These are phyloP conservation scores for Pandemis heparana DNA, from an alignment of 2,888 invertebrate species.

Conservation along the genomic window DNA sequence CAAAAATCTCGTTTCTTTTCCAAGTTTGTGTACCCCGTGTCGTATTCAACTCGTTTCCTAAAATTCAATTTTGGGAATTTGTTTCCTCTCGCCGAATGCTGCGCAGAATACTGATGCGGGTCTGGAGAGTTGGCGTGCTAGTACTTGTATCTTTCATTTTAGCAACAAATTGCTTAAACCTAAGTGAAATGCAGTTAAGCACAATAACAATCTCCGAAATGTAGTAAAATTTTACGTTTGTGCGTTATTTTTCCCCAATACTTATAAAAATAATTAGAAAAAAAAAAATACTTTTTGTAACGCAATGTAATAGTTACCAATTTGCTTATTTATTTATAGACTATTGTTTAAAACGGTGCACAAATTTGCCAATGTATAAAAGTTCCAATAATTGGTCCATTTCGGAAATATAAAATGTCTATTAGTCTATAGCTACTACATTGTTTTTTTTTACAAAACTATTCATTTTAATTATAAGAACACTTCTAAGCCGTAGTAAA, in stretches of 20 bases:
- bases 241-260: not conserved
- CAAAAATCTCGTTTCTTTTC: constrained; percentile 80
- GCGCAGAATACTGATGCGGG: constrained; percentile 80
- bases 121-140: constrained; percentile 61
- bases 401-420: no score
- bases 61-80: constrained; percentile 86
- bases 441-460: no score
- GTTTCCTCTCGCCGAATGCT: constrained; percentile 80
- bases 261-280: not conserved
- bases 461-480: no score
- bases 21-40: constrained; percentile 80
- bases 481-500: no score
- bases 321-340: no score
- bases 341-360: no score
- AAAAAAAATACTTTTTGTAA: no score
- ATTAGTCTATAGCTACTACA: no score
- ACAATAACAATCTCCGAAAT: constrained; percentile 54
- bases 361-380: no score
- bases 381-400: no score
- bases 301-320: no score
- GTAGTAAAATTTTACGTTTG: not conserved
- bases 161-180: constrained; percentile 51
- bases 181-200: constrained; percentile 64
- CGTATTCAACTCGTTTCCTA: constrained; percentile 85
- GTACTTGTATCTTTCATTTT: constrained; percentile 66